Evolutionary conservation across 2,888 invertebrate genomes (phyloP).

Genomic region (Acanthopleura granulata): DNA sequence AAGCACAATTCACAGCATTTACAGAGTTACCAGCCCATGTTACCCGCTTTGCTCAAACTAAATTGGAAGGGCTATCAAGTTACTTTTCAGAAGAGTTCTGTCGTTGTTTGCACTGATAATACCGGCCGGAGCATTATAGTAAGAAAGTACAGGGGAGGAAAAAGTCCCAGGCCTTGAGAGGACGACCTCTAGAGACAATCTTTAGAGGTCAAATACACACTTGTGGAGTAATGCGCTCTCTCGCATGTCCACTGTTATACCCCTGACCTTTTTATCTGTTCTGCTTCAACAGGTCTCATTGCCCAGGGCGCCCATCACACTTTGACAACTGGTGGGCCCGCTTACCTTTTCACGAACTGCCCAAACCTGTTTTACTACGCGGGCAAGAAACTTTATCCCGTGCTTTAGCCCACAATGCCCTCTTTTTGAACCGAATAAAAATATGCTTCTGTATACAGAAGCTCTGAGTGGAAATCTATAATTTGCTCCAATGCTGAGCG

Average conservation of each 20-base stretch:
- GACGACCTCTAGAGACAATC: background rate
- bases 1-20: too few species aligned
- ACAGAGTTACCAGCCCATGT: too few species aligned
- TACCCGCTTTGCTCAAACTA: background rate
- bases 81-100: background rate
- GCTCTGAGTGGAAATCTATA: too few species aligned
- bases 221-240: background rate
- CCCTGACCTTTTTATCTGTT: conserved; percentile 14
- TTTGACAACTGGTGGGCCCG: background rate
- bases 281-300: background rate
- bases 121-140: background rate
- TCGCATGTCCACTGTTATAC: background rate
- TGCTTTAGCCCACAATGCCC: too few species aligned
- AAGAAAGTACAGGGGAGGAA: too few species aligned
- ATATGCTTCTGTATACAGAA: too few species aligned
- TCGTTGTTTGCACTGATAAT: too few species aligned
- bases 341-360: background rate
- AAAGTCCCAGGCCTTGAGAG: too few species aligned
- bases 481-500: too few species aligned
- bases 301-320: background rate
- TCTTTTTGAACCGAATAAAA: too few species aligned
- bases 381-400: too few species aligned
- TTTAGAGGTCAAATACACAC: background rate
- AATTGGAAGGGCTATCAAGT: conserved; percentile 9
- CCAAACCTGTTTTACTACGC: conserved; percentile 6